Conservation (phyloP, 2,797 vertebrate genomes). For the Gallinago nigripennis region DNA sequence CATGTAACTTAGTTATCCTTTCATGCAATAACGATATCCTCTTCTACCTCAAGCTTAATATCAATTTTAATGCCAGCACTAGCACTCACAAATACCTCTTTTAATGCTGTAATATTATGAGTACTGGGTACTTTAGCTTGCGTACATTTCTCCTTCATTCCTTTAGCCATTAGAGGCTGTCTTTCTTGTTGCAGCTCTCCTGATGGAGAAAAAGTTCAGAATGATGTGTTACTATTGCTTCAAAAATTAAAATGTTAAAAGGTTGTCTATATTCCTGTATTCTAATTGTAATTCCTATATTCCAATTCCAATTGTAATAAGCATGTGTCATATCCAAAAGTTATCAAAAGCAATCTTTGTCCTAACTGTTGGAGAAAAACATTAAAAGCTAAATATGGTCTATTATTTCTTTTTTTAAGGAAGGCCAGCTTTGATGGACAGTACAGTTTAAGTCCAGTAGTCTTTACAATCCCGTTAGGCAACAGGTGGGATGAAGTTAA, state of each 20-base stretch:
- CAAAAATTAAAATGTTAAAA: not conserved
- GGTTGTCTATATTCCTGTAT: not conserved
- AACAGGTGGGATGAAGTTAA: not conserved
- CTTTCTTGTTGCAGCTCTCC: conserved; percentile 76
- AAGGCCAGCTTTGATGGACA: not conserved
- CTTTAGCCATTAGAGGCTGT: conserved; percentile 9
- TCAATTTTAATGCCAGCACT: not conserved
- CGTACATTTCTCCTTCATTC: not conserved
- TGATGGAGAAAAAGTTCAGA: conserved; percentile 47
- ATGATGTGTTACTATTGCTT: not conserved
- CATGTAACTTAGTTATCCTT: not conserved
- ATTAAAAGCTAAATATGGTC: not conserved
- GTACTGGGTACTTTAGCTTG: not conserved
- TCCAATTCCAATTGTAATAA: not conserved
- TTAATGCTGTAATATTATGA: not conserved
- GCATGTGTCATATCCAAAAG: not conserved
- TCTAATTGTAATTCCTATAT: not conserved
- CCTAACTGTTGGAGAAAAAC: not conserved
- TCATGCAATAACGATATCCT: not conserved
- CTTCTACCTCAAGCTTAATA: not conserved
- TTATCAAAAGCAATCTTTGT: not conserved
- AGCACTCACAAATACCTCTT: not conserved
- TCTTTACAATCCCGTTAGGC: not conserved
- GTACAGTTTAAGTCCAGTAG: not conserved
- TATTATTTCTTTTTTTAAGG: not conserved